These are phyloP conservation scores for Glyptemys insculpta DNA, from an alignment of 2,797 vertebrate species.

Conservation along the genomic window DNA sequence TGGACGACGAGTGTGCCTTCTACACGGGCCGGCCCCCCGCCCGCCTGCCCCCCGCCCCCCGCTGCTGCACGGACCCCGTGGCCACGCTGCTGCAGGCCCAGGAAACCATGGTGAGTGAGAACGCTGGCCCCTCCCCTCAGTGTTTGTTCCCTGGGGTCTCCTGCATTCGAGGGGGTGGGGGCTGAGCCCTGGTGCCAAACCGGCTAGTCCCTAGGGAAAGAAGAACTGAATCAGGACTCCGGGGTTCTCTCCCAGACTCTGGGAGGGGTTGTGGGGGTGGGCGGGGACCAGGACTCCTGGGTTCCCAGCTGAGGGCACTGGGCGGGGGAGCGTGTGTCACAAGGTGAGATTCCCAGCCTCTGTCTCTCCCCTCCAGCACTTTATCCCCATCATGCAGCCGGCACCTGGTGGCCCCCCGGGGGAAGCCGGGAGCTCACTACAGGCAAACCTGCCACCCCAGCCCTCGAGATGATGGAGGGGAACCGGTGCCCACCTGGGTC, in stretches of 20 bases:
- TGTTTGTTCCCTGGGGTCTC: neutral
- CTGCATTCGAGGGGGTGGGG: neutral
- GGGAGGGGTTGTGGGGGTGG: too few species aligned
- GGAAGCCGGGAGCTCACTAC: neutral
- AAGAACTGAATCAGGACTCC: neutral
- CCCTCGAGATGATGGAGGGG: neutral
- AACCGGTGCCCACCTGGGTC: neutral
- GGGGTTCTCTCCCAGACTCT: neutral
- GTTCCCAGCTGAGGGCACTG: neutral
- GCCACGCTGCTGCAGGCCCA: slow-evolving; percentile 70
- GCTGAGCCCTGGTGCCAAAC: too few species aligned
- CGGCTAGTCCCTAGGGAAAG: neutral
- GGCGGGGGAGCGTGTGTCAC: neutral
- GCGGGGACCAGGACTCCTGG: neutral
- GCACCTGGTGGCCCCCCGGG: neutral
- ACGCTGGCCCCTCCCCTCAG: neutral
- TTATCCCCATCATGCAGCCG: slow-evolving; percentile 62
- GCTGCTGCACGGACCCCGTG: slow-evolving; percentile 74
- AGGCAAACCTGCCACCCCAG: neutral
- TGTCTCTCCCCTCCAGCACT: slow-evolving; percentile 52
- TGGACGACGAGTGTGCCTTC: slow-evolving; percentile 80
- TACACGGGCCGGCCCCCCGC: slow-evolving; percentile 59
- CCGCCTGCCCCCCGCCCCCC: neutral
- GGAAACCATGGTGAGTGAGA: slow-evolving; percentile 72
- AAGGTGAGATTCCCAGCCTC: neutral